phyloP scores from a whole-genome alignment of 1,140 invertebrate species.

The Drosophila micromelanica region DNA sequence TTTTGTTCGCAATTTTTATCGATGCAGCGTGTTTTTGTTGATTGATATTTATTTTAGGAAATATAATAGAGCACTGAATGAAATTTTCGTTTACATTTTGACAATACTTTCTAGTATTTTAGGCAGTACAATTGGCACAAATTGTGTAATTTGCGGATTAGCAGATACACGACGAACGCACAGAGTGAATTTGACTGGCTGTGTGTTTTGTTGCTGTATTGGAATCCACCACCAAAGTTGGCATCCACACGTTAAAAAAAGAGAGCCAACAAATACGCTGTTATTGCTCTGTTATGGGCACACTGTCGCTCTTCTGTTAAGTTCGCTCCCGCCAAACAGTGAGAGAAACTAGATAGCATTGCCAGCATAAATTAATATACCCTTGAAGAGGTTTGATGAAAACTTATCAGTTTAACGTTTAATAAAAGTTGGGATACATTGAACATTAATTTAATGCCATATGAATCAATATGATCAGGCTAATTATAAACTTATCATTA shows the following conservation, averaged over 20 bases:
- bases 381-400: not conserved
- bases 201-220: conserved; percentile 56
- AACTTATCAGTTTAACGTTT: too few species aligned
- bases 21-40: conserved; percentile 18
- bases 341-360: conserved; percentile 36
- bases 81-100: conserved; percentile 51
- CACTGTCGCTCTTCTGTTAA: conserved; percentile 17
- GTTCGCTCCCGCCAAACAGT: not conserved
- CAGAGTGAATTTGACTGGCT: conserved; percentile 58
- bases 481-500: too few species aligned
- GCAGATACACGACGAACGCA: conserved; percentile 63
- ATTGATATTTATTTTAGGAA: conserved; percentile 32
- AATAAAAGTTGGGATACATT: too few species aligned
- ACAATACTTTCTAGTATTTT: conserved; percentile 45
- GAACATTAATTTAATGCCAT: too few species aligned
- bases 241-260: conserved; percentile 30
- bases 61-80: conserved; percentile 36
- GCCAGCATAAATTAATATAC: conserved; percentile 45
- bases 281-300: conserved; percentile 32
- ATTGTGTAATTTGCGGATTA: conserved; percentile 77
- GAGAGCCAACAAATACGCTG: conserved; percentile 21
- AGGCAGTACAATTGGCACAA: conserved; percentile 59
- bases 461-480: too few species aligned
- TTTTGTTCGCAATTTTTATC: conserved; percentile 32
- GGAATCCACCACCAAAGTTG: conserved; percentile 64